These are phyloP conservation scores for Ageneiosus marmoratus DNA, from an alignment of 2,113 vertebrate genomes.

Conservation along the genomic window DNA sequence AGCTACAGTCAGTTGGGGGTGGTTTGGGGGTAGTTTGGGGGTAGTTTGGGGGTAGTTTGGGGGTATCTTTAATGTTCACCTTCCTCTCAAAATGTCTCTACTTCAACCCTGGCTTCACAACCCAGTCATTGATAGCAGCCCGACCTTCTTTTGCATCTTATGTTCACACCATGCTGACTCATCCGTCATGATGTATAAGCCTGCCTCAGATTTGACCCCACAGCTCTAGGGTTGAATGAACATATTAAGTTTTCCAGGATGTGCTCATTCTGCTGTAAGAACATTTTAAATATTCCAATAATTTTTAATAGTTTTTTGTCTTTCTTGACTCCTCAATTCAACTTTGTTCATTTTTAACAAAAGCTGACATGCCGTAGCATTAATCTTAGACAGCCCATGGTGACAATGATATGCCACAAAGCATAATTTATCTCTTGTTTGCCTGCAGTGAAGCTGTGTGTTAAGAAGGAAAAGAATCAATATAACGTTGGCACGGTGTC, in stretches of 20 bases:
- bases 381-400: background rate
- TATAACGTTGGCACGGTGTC: background rate
- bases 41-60: background rate
- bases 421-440: background rate
- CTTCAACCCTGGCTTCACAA: background rate
- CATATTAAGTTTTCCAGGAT: background rate
- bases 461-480: constrained; percentile 4
- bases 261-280: background rate
- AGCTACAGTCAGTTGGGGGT: background rate
- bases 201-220: background rate
- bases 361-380: background rate
- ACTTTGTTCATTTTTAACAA: background rate
- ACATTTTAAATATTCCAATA: background rate
- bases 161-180: background rate
- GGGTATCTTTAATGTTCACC: background rate
- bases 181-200: constrained; percentile 7
- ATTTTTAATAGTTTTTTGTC: background rate
- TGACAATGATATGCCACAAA: background rate
- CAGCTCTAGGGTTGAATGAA: background rate
- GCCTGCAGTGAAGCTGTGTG: constrained; percentile 4
- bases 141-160: constrained; percentile 14
- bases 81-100: background rate
- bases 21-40: too few relatives aligned
- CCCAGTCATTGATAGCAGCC: background rate
- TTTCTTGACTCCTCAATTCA: background rate